These are phyloP conservation scores for Botrylloides violaceus DNA, from an alignment of 23 tunicate genomes.

Conservation along the genomic window DNA sequence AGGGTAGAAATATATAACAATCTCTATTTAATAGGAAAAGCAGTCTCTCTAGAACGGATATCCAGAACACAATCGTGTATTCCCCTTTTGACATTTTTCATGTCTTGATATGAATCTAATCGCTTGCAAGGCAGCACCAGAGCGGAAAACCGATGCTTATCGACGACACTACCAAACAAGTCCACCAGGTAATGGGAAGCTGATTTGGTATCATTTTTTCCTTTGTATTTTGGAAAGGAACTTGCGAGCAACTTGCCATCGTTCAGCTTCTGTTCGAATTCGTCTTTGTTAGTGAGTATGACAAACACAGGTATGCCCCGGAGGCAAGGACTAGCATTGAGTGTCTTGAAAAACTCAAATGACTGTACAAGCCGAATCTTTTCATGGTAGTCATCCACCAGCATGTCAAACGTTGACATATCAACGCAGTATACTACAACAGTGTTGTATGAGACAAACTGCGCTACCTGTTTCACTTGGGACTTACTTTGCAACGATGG, in stretches of 20 bases:
- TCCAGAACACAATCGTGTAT: not conserved
- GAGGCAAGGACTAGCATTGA: not conserved
- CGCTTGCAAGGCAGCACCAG: not conserved
- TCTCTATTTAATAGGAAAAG: not conserved
- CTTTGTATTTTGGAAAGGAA: not conserved
- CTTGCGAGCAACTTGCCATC: not conserved
- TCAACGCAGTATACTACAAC: constrained; percentile 15
- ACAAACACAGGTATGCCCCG: not conserved
- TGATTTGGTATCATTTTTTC: not conserved
- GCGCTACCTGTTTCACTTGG: constrained; percentile 5
- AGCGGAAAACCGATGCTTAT: not conserved
- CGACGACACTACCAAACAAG: not conserved
- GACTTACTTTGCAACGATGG: not conserved
- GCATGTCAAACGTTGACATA: constrained; percentile 5
- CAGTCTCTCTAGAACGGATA: not conserved
- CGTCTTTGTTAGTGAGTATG: constrained; percentile 3
- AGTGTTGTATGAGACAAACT: not conserved
- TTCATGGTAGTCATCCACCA: not conserved
- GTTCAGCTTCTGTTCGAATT: constrained; percentile 9
- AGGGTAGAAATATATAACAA: too few species aligned
- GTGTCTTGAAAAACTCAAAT: not conserved
- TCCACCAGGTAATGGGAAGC: not conserved
- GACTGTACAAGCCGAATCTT: not conserved
- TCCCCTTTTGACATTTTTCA: not conserved
- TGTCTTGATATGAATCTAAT: not conserved